A percentile compares a stretch with the other conserved stretches of the same genome.
Conservation (phyloP, 2,797 vertebrate species). For the Mormyrus hasselquistii region DNA sequence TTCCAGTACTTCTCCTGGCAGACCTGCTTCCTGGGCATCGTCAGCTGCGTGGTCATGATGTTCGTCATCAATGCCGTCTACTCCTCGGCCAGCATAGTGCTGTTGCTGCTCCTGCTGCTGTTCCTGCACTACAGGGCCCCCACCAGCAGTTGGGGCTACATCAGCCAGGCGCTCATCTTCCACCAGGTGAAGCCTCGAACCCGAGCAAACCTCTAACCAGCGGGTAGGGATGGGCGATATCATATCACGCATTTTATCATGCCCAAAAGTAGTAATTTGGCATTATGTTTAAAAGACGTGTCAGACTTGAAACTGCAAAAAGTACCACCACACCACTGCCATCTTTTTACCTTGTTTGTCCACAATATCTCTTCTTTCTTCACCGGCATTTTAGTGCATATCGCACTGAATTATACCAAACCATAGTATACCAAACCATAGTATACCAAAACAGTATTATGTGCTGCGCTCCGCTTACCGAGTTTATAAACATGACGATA, state of each 20-base stretch:
- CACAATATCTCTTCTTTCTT: too few species aligned
- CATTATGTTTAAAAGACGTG: too few species aligned
- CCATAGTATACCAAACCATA: background rate
- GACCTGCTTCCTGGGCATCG: conserved; percentile 79
- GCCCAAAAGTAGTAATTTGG: background rate
- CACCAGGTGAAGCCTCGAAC: conserved; percentile 72
- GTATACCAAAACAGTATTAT: background rate
- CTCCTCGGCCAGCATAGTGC: conserved; percentile 77
- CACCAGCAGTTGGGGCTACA: conserved; percentile 89
- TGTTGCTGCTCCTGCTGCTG: conserved; percentile 75
- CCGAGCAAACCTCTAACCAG: background rate
- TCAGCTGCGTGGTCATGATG: conserved; percentile 89
- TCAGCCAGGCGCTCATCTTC: conserved; percentile 91
- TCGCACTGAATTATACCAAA: background rate
- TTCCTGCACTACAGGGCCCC: conserved; percentile 80
- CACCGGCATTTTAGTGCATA: too few species aligned
- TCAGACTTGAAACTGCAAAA: too few species aligned
- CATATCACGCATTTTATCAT: background rate
- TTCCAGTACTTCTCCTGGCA: conserved; percentile 88
- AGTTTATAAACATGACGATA: too few species aligned
- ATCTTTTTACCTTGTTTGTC: too few species aligned
- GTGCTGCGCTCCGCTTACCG: background rate
- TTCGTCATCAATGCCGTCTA: conserved; percentile 84
- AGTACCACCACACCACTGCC: too few species aligned
- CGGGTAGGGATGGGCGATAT: background rate